These are phyloP conservation scores for Probaryconus sp. DNA, from an alignment of 1,140 invertebrate genomes.

Conservation along the genomic window DNA sequence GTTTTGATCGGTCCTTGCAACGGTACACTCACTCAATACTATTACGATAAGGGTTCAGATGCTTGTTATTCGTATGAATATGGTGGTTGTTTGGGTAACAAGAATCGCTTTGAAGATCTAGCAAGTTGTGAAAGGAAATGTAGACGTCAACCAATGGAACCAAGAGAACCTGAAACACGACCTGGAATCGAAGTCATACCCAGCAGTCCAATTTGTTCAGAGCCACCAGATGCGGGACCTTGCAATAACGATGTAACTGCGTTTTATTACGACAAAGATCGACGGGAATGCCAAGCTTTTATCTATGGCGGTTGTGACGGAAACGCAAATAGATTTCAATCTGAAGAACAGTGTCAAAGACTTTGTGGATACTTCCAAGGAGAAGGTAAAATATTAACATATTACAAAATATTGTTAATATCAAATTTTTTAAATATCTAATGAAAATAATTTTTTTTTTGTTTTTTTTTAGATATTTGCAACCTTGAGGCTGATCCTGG, in stretches of 20 bases:
- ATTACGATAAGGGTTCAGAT: slow-evolving; percentile 83
- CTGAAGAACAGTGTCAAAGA: slow-evolving; percentile 89
- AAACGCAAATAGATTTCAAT: slow-evolving; percentile 89
- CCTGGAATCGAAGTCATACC: background rate
- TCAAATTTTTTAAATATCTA: background rate
- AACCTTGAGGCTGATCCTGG: slow-evolving; percentile 82
- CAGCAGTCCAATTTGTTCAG: slow-evolving; percentile 80
- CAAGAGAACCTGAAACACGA: slow-evolving; percentile 12
- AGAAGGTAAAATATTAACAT: slow-evolving; percentile 79
- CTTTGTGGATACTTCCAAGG: slow-evolving; percentile 85
- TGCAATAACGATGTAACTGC: slow-evolving; percentile 82
- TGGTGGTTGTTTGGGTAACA: slow-evolving; percentile 85
- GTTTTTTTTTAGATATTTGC: slow-evolving; percentile 80
- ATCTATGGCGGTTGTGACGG: slow-evolving; percentile 90
- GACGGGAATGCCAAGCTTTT: slow-evolving; percentile 83
- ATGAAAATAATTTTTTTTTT: slow-evolving; percentile 25
- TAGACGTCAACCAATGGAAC: slow-evolving; percentile 51
- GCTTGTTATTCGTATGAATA: slow-evolving; percentile 85
- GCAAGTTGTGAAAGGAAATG: slow-evolving; percentile 77
- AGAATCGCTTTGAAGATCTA: slow-evolving; percentile 81
- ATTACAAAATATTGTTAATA: background rate
- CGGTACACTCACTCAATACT: slow-evolving; percentile 83
- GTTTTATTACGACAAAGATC: slow-evolving; percentile 86
- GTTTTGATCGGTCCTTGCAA: slow-evolving; percentile 86
- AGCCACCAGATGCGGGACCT: slow-evolving; percentile 83